These are phyloP conservation scores for Miltochrista miniata DNA, from an alignment of 2,888 invertebrate species.

Conservation along the genomic window DNA sequence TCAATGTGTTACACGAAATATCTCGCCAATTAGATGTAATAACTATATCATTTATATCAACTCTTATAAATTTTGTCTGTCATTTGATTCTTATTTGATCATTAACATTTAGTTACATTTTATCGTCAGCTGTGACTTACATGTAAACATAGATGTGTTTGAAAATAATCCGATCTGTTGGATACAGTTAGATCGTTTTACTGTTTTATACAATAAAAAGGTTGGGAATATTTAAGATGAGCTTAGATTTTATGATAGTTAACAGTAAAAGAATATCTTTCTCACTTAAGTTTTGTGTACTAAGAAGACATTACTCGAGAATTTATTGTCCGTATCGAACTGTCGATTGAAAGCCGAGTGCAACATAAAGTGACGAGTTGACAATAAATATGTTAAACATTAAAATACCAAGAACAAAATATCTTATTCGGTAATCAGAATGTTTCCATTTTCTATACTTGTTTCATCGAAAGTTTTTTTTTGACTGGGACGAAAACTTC, in stretches of 20 bases:
- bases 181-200: constrained; percentile 29
- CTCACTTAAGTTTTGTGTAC: constrained; percentile 12
- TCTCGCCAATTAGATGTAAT: constrained; percentile 58
- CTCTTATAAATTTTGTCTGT: constrained; percentile 31
- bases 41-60: constrained; percentile 54
- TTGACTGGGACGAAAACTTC: too few relatives aligned
- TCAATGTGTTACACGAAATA: constrained; percentile 41
- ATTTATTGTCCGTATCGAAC: constrained; percentile 2
- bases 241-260: constrained; percentile 18
- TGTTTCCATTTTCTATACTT: too few relatives aligned
- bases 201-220: constrained; percentile 31
- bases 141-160: constrained; percentile 38
- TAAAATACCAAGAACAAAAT: constrained; percentile 3
- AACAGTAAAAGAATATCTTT: constrained; percentile 17
- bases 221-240: constrained; percentile 14
- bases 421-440: not conserved
- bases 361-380: not conserved
- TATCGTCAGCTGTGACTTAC: constrained; percentile 27
- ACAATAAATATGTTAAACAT: not conserved
- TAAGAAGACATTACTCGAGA: constrained; percentile 16
- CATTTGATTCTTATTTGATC: constrained; percentile 34
- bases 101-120: constrained; percentile 21
- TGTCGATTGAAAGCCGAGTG: constrained; percentile 2
- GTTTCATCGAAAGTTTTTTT: too few relatives aligned
- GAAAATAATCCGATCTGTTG: constrained; percentile 41